Conservation (phyloP, 2,888 invertebrate genomes). For the Morinoia aosen region DNA sequence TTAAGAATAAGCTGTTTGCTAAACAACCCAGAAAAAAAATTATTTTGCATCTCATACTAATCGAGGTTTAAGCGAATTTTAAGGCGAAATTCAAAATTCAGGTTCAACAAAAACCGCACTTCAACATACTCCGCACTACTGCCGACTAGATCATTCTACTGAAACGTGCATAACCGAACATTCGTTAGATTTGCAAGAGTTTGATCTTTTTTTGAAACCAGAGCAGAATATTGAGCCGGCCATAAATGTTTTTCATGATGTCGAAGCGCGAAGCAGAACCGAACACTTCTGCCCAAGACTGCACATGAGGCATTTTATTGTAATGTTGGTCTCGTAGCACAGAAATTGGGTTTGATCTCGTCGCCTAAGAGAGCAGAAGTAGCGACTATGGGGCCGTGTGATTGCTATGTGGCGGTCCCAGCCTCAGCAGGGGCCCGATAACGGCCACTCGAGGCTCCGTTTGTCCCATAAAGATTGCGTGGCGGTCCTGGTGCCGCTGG, state of each 20-base stretch:
- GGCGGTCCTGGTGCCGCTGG: not conserved
- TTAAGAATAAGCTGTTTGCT: no score
- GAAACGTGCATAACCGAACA: not conserved
- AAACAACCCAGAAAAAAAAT: not conserved
- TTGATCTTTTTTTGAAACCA: not conserved
- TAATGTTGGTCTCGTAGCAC: not conserved
- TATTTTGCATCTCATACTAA: not conserved
- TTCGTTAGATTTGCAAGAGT: not conserved
- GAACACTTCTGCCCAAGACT: not conserved
- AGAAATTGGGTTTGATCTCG: not conserved
- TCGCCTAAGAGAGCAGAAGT: constrained; percentile 3
- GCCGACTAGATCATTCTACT: not conserved
- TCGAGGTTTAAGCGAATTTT: not conserved
- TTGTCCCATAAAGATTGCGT: not conserved
- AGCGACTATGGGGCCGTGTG: not conserved
- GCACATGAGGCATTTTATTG: not conserved
- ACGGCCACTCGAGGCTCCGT: not conserved
- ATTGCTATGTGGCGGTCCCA: not conserved
- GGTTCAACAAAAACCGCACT: not conserved
- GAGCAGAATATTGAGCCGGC: not conserved
- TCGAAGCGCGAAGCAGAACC: not conserved
- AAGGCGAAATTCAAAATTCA: not conserved
- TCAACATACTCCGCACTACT: not conserved
- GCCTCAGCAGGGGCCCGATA: not conserved
- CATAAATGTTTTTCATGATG: not conserved